A percentile compares a stretch with the other conserved stretches of the same genome.
phyloP scores from a whole-genome alignment of 37 sponge, comb jelly and placozoan species.

The Eunapius fragilis region DNA sequence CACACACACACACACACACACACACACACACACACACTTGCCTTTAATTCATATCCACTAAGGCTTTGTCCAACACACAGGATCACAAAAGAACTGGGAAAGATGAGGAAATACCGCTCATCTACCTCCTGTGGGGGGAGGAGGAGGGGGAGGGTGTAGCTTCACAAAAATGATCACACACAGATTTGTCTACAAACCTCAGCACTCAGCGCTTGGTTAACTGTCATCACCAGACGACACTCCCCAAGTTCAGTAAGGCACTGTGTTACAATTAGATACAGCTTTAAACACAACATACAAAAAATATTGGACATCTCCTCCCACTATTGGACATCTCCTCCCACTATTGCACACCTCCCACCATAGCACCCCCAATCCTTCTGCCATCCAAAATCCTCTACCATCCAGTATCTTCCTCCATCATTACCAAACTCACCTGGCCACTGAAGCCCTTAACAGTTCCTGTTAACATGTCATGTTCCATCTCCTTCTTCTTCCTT shows the following conservation, averaged over 20 bases:
- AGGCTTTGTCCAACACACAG: conserved; percentile 77
- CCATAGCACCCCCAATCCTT: not conserved
- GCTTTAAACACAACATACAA: no score
- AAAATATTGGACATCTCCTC: no score
- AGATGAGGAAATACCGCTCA: conserved; percentile 77
- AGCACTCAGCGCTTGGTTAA: conserved; percentile 50
- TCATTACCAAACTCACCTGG: conserved; percentile 32
- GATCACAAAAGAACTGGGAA: conserved; percentile 68
- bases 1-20: not conserved
- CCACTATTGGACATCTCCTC: no score
- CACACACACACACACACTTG: conserved; percentile 13
- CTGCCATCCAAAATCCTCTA: not conserved
- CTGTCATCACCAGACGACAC: conserved; percentile 59
- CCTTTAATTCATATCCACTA: conserved; percentile 89
- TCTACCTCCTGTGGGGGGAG: conserved; percentile 56
- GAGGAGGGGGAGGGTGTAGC: no score
- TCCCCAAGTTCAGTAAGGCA: conserved; percentile 76
- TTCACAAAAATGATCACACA: not conserved
- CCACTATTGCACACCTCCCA: no score
- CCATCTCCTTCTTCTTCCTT: conserved; percentile 85
- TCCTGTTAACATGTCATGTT: conserved; percentile 87
- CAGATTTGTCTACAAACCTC: conserved; percentile 47
- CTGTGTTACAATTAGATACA: conserved; percentile 18
- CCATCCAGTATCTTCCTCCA: conserved; percentile 1
- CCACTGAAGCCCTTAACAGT: conserved; percentile 84